A percentile compares a stretch with the other conserved stretches of the same genome.
Conservation (phyloP, 2,888 invertebrate species). For the Didymodactylos carnosus region DNA sequence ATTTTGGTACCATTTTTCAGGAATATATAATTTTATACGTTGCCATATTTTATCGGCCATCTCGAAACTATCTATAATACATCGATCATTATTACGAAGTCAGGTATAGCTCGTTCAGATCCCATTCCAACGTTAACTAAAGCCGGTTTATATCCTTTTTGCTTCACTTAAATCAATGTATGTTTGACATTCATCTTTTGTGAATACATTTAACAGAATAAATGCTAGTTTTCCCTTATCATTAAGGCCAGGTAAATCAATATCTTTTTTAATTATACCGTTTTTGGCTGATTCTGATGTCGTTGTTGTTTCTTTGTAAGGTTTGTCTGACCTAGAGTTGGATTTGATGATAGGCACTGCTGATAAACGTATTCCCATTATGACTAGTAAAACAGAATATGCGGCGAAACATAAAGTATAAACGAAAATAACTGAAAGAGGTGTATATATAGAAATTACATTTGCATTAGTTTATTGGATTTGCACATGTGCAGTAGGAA, state of each 20-base stretch:
- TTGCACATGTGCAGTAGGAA: no score
- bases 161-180: slow-evolving; percentile 21
- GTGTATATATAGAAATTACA: no score
- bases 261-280: no score
- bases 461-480: no score
- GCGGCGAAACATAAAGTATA: no score
- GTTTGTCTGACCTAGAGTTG: no score
- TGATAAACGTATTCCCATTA: no score
- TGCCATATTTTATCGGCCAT: slow-evolving; percentile 20
- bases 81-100: slow-evolving; percentile 21
- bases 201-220: not conserved
- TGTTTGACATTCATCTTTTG: slow-evolving; percentile 19
- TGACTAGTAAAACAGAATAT: no score
- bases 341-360: no score
- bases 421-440: no score
- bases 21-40: slow-evolving; percentile 20
- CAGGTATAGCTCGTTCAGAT: slow-evolving; percentile 17
- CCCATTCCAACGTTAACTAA: slow-evolving; percentile 21
- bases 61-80: slow-evolving; percentile 22
- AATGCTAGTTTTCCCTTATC: not conserved
- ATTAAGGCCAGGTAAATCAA: not conserved
- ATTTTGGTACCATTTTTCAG: slow-evolving; percentile 16
- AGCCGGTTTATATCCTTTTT: slow-evolving; percentile 21
- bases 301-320: no score
- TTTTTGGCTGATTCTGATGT: no score